Base-by-base conservation (phyloP, 2,113 vertebrate genomes). In the Leiothrix lutea region DNA sequence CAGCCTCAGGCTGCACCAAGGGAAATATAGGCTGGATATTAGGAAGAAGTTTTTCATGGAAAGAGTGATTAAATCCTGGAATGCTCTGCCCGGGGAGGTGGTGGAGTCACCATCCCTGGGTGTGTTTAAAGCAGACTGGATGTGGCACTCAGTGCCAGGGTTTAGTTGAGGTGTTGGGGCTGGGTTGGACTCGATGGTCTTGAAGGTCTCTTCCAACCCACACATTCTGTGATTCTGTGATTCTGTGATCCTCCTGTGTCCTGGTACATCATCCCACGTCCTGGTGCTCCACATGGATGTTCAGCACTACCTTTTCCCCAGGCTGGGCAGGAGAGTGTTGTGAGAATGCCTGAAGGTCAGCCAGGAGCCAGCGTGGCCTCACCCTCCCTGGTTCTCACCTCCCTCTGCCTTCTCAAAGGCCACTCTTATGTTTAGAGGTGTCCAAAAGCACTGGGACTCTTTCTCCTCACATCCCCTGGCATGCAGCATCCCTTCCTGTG, bases 281-380 rank as follows among this genome's bases (percentile, higher is more conserved):
- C 28, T 70, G 56, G 17, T n/a, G 61, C 29, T 61, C 45, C 66
- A 9, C 19, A 0, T 1, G 29, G 22, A 5, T 0, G 0, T 17
- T 38, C 57, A 44, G 64, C 38, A n/a, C 14, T 65, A 12, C 8
- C 31, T 19, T 42, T 3, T 3, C 21, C 33, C 0, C 4, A 23
- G 21, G 36, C 70, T 26, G 56, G 60, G 28, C 54, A 57, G 64
- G 56, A 53, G 11, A 10, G 5, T 19, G 56, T 22, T 24, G 29
- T 45, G 57, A 36, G 9, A 17, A 9, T 36, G 13, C 19, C 70
- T 45, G 60, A 50, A 70, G 70, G 51, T 56, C 40, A 29, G 4
- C 56, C 65, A 56, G 80, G 33, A 67, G 35, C 19, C 83, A 86
- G n/a, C 1, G 0, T 4, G 8, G 71, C 29, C 24, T 58, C 29